Evolutionary conservation across 2,113 vertebrate species (phyloP), one percentile per base, ranked within the genome.

Genomic region (Myotis davidii): DNA sequence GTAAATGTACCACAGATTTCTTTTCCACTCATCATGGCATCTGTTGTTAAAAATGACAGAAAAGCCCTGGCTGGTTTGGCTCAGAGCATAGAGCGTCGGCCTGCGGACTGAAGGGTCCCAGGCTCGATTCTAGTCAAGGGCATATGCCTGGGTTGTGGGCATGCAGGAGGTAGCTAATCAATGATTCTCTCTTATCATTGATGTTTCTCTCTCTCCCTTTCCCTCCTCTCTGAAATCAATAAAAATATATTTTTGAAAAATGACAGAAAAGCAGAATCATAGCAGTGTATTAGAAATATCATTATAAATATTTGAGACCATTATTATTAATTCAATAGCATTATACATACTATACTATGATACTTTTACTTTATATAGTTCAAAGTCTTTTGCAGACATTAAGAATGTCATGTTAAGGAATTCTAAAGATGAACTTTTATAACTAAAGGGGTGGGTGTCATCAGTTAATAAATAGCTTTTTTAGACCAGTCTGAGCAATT

Each of bases 31-130:
- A 69, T 90, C 37, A 84, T 54, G 64, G 27, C 9, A 81, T 18
- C 48, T 77, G 27, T 81, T 79, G 27, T 73, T 85, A 90, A 97
- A 94, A 32, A 85, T n/a, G n/a, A 77, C 59, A 90, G 76, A 89
- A 90, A 94, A 81, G 5, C 29, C 45, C 45, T 45, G 9, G 45
- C 45, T 10, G 10, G 9, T 45, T 45, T 45, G 45, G 10, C 45
- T 45, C 45, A 45, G 45, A 10, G 45, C 9, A 45, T 45, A 45
- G 45, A 45, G 45, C 45, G 2, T 45, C 6, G 45, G 45, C 45
- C 45, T 45, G 45, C 45, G 45, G 45, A 11, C 45, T 11, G 10
- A 45, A 45, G 45, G 45, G 45, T 45, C 10, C 45, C 45, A 45
- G 45, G 45, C 11, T 45, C 45, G 2, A 45, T 45, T 45, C 45